Base-by-base conservation (phyloP, 2,888 invertebrate species). In the Rhingia campestris region DNA sequence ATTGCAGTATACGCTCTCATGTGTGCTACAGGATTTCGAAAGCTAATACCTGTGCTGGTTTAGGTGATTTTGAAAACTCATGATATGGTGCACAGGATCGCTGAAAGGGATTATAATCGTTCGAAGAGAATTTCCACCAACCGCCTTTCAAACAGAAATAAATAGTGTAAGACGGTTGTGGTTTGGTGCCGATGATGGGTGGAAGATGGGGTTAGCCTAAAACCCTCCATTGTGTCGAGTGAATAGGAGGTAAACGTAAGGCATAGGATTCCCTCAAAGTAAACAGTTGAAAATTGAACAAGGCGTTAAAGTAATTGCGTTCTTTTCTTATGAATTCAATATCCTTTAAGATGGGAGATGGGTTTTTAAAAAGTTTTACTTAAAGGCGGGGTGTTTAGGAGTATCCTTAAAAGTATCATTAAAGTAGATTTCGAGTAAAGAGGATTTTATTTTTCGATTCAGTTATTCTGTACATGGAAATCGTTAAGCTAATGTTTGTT, bases 61-160 rank as follows among this genome's bases (percentile, higher is more conserved):
- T 37, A 45, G 47, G 10, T n/a, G 12, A 45, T 30, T 58, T 30
- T 30, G 45, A 58, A 47, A 58, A 39, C 12, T 7, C 6, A 14
- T n/a, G 22, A 54, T 30, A 54, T n/a, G 12, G 6, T 30, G 41
- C 32, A 14, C 32, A 7, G 30, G 41, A 22, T 6, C 14, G 70
- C 59, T 22, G 4, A 12, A 54, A n/a, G 69, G 9, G 49, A 70
- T 59, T 49, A 49, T 49, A 59, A 59, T 70, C 41, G 14, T 70
- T 56, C 33, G 39, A 12, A 39, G 56, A 47, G 49, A 49, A 39
- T 49, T 33, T 49, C 9, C 6, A n/a, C 10, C n/a, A 10, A 0
- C 22, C 22, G 22, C 22, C 22, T 22, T 22, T 22, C 22, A 22
- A 22, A 22, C 22, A 45, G 45, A 69, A 69, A 39, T 49, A 49